Conservation (phyloP, 2,797 vertebrate species). For the Sitta carolinensis region DNA sequence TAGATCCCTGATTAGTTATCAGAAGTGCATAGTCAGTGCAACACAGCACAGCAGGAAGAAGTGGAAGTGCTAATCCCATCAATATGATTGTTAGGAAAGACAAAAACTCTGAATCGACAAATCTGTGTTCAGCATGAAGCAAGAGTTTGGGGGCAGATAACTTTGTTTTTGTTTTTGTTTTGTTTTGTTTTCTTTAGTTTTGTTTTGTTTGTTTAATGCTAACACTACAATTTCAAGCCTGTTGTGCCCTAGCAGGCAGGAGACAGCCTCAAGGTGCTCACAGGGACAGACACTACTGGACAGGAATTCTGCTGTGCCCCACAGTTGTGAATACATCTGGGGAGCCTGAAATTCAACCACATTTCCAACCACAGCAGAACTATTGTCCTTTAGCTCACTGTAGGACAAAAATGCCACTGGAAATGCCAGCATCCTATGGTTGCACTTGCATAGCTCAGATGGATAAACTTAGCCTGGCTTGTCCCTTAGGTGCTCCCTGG, state of each 20-base stretch:
- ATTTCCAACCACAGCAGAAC: not conserved
- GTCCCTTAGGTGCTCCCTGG: not conserved
- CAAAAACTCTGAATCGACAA: not conserved
- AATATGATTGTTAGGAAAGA: not conserved
- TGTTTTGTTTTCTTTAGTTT: not conserved
- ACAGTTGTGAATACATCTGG: not conserved
- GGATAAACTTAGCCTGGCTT: not conserved
- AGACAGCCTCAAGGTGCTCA: not conserved
- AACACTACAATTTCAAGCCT: not conserved
- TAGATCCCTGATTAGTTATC: not conserved
- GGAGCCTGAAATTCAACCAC: not conserved
- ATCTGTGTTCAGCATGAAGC: not conserved
- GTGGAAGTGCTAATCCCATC: not conserved
- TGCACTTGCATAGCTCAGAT: not conserved
- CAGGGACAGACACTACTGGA: rapidly evolving
- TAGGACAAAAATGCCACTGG: not conserved
- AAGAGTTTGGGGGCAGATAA: not conserved
- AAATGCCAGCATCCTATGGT: not conserved
- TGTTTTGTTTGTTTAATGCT: not conserved
- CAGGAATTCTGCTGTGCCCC: not conserved
- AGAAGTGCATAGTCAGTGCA: not conserved
- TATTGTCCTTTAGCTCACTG: not conserved
- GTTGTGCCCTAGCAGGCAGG: not conserved
- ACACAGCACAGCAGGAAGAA: not conserved
- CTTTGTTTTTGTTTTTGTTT: too few relatives aligned